These are phyloP conservation scores for Lepidochitona cinerea DNA, from an alignment of 2,888 invertebrate genomes.

Conservation along the genomic window DNA sequence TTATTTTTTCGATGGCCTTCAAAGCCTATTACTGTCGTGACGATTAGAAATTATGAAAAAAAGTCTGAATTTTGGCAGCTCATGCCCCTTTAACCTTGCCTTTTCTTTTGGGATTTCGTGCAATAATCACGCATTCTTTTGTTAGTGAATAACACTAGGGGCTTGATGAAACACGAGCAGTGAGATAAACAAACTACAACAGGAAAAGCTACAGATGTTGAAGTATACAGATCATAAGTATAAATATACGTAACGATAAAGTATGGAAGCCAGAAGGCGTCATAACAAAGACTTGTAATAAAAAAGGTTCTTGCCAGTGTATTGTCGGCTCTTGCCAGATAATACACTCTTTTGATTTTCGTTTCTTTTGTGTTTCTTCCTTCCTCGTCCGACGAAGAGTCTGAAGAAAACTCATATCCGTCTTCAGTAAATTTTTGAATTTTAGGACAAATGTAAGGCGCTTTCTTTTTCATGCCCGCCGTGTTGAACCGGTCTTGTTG, in stretches of 20 bases:
- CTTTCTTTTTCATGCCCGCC: conserved; percentile 34
- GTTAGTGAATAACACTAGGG: conserved; percentile 28
- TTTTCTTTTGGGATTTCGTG: too few relatives aligned
- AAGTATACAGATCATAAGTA: conserved; percentile 30
- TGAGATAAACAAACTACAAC: conserved; percentile 25
- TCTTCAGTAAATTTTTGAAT: conserved; percentile 25
- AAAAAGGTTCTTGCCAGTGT: conserved; percentile 36
- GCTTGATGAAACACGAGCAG: conserved; percentile 28
- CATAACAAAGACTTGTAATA: conserved; percentile 30
- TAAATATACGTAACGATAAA: conserved; percentile 36
- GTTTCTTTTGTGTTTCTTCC: not conserved
- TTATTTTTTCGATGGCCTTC: too few relatives aligned
- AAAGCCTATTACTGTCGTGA: too few relatives aligned
- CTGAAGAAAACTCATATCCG: conserved; percentile 33
- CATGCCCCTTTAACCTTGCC: too few relatives aligned
- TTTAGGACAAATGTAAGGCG: conserved; percentile 32
- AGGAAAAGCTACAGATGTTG: conserved; percentile 13
- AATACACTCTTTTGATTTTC: conserved; percentile 28
- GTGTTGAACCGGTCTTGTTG: conserved; percentile 41
- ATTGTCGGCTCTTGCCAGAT: conserved; percentile 37
- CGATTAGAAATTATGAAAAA: too few relatives aligned
- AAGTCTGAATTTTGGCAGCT: too few relatives aligned
- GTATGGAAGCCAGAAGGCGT: conserved; percentile 46
- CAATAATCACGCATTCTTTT: too few relatives aligned
- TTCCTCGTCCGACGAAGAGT: conserved; percentile 22